A percentile compares a stretch with the other conserved stretches of the same genome.
phyloP scores from a whole-genome alignment of 2,888 invertebrate species.

The Dioctria linearis region DNA sequence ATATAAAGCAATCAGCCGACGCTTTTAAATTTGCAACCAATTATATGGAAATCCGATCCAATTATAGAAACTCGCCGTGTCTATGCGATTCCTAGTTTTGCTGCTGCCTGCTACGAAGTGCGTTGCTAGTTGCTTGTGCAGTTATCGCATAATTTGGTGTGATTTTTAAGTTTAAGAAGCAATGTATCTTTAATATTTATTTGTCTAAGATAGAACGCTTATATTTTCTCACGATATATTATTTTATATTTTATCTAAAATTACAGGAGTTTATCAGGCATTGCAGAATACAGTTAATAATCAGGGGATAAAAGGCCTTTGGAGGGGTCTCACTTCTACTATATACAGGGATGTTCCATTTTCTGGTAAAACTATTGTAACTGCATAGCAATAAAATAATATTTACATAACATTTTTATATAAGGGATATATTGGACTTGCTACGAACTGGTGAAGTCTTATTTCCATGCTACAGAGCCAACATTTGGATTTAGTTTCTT shows the following conservation, averaged over 20 bases:
- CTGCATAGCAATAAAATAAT: background rate
- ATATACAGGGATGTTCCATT: conserved; percentile 96
- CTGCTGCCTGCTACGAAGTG: no score
- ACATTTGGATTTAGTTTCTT: conserved; percentile 83
- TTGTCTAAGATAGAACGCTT: background rate
- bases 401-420: conserved; percentile 59
- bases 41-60: no score
- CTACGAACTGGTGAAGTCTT: conserved; percentile 83
- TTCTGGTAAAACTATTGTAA: conserved; percentile 66
- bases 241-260: background rate
- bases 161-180: no score
- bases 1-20: no score
- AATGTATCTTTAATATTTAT: no score
- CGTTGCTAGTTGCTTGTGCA: no score
- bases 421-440: conserved; percentile 92
- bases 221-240: background rate
- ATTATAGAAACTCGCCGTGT: no score
- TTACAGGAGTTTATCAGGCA: conserved; percentile 75
- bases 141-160: no score
- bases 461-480: conserved; percentile 75
- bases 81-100: no score
- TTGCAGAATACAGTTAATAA: conserved; percentile 76
- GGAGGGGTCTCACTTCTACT: conserved; percentile 91
- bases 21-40: no score
- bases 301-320: conserved; percentile 85